Evolutionary conservation across 2,888 invertebrate species (phyloP), one percentile per base, ranked within the genome.

Genomic region (Philopedon plagiatum): DNA sequence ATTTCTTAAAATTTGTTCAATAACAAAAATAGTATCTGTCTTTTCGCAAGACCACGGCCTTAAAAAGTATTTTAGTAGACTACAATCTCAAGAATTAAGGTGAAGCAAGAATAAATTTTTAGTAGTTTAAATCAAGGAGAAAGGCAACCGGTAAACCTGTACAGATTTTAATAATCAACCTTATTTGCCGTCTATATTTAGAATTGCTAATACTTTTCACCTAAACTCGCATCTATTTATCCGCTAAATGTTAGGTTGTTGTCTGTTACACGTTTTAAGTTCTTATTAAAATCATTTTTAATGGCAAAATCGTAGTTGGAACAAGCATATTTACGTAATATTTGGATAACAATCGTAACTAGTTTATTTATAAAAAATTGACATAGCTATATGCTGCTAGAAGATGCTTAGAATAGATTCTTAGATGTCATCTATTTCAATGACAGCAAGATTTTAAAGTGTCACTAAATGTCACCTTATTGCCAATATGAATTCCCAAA

Each of bases 91-190:
- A 11, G 15, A n/a, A 54, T 29, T 29, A 54, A 13, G 21, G 29
- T 8, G 5, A 51, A 26, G 51, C 26, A 51, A 8, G n/a, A n/a
- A 51, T 13, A 23, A 9, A 21, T 11, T 29, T 13, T 51, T 29
- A 51, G 11, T 9, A 15, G 51, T 51, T 41, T 23, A 26, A 29
- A 54, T 29, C 51, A 29, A 54, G 51, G 51, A 54, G 51, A 54
- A 54, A 54, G 51, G 51, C 29, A 54, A 11, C 51, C 15, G 51
- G 29, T 29, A 54, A 54, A 54, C 51, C 29, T 54, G 29, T 29
- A 54, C 49, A 49, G 49, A 29, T 54, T 54, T 54, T 54, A 32
- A 54, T 54, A 54, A 32, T 54, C 51, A 18, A 54, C 51, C 51
- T 15, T 54, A 54, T 29, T 49, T 49, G 49, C 49, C 13, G 49